Base-by-base conservation (phyloP, 1,140 invertebrate species). In the Drosophila tropicalis region DNA sequence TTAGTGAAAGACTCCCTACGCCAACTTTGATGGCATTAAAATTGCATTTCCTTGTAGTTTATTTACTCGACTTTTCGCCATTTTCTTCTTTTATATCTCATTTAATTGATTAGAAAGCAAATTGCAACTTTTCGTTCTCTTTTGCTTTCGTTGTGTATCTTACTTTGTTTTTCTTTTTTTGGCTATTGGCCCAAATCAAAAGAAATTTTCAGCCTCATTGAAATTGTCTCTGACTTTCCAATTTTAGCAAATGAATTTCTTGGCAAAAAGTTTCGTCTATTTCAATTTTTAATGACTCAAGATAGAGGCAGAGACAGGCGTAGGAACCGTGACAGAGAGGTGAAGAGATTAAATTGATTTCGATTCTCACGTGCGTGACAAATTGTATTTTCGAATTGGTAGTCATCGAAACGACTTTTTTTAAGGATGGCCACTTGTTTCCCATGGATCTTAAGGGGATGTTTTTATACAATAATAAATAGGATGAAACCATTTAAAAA, bases 181-280 rank as follows among this genome's bases (percentile, higher is more conserved):
- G 73, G 73, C 55, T 58, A 22, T 60, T 19, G n/a, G 73, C 73
- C 73, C 44, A 51, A 51, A 51, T 51, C 44, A 76, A 58, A 58
- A 39, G 5, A 70, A 61, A 76, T 76, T 76, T 76, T 76, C 72
- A 76, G 73, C 39, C 72, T 76, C 73, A 76, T 76, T 75, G 72
- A 75, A 68, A 32, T 65, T 36, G 17, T 25, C 17, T 67, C 32
- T 65, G 55, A 12, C 67, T 57, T 41, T 44, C 40, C 76, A 78
- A 78, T 78, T 78, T 78, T 60, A 78, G 68, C 58, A 78, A 78
- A 78, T 78, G 68, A 78, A 76, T 78, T 71, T 78, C 51, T 78
- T 78, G 76, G 76, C 76, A 67, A 40, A 78, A 76, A 67, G 69
- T 76, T 40, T 76, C 58, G 69, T 70, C 75, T 64, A 64, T 69